Conservation (phyloP, 2,888 invertebrate genomes). For the Archips crataeganus region DNA sequence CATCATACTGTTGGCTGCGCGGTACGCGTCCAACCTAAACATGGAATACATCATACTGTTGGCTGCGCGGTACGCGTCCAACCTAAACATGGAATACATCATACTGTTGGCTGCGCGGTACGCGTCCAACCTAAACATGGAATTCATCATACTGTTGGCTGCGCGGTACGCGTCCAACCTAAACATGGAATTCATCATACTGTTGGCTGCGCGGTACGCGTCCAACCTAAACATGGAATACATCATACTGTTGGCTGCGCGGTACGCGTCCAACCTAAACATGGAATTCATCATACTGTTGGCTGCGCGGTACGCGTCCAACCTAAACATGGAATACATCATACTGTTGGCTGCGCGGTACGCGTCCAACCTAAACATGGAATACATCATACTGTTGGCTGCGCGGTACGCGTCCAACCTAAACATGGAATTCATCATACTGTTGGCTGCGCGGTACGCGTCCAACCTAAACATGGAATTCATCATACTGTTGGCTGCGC, state of each 20-base stretch:
- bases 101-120: constrained; percentile 96
- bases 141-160: constrained; percentile 90
- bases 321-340: constrained; percentile 57
- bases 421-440: constrained; percentile 58
- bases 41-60: constrained; percentile 87
- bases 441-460: constrained; percentile 95
- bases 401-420: constrained; percentile 93
- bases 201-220: constrained; percentile 95
- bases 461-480: constrained; percentile 85
- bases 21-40: constrained; percentile 90
- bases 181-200: constrained; percentile 58
- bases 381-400: constrained; percentile 90
- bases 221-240: constrained; percentile 84
- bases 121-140: constrained; percentile 87
- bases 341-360: constrained; percentile 96
- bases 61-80: constrained; percentile 95
- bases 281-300: constrained; percentile 87
- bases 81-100: constrained; percentile 57
- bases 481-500: constrained; percentile 95
- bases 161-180: constrained; percentile 93
- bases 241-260: constrained; percentile 95
- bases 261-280: constrained; percentile 90
- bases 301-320: constrained; percentile 95
- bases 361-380: constrained; percentile 87
- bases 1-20: constrained; percentile 95